A percentile compares a stretch with the other conserved stretches of the same genome.
Evolutionary conservation across 2,113 vertebrate genomes (phyloP).

Genomic region (Aegotheles bennettii): DNA sequence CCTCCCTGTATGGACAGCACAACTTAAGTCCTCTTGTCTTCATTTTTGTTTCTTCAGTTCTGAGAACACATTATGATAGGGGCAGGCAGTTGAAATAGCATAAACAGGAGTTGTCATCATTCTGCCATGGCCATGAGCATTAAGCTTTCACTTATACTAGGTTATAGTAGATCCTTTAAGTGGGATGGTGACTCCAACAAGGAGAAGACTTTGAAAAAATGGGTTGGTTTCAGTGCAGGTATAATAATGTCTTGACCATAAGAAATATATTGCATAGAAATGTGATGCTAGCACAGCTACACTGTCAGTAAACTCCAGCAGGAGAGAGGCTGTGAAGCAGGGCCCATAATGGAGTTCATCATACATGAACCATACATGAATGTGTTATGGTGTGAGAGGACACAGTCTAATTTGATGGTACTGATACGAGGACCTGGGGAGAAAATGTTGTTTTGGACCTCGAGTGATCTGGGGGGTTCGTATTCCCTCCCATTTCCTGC

Average conservation of each 20-base stretch:
- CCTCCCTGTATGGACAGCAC: background rate
- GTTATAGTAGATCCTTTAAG: background rate
- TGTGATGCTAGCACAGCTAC: background rate
- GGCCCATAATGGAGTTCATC: background rate
- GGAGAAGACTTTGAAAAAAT: background rate
- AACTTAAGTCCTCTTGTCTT: background rate
- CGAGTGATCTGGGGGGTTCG: too few relatives aligned
- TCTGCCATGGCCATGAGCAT: background rate
- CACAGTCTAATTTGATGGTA: too few relatives aligned
- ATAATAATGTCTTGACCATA: background rate
- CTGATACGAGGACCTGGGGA: too few relatives aligned
- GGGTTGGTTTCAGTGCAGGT: background rate
- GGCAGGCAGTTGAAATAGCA: background rate
- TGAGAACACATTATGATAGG: background rate
- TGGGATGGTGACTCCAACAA: background rate
- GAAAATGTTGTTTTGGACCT: too few relatives aligned
- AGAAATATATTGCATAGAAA: background rate
- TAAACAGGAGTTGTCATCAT: background rate
- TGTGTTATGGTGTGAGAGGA: too few relatives aligned
- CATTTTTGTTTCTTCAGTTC: background rate
- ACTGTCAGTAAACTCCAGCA: background rate
- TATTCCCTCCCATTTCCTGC: too few relatives aligned
- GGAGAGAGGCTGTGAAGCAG: background rate
- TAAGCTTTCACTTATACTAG: background rate
- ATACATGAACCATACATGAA: accelerated